Evolutionary conservation across 2,113 vertebrate species (phyloP), one percentile per base, ranked within the genome.

Genomic region (Cryptotis parvus): DNA sequence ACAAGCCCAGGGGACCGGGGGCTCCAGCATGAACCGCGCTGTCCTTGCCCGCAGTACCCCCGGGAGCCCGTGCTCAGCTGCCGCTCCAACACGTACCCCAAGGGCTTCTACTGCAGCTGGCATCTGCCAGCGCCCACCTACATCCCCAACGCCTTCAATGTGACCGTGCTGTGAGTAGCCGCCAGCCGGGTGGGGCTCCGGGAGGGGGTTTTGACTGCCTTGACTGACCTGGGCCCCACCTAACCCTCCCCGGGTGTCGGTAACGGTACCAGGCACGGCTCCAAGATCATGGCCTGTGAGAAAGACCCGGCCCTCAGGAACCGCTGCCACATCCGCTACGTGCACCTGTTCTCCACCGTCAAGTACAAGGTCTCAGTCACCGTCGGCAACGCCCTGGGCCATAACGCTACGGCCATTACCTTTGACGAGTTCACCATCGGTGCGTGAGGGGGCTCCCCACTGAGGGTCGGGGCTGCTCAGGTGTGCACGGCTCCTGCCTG

Each of bases 61-160:
- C 99, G 96, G 91, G 98, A 99, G 89, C 99, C 99, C 3, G 94
- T 97, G 63, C 97, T 99, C 97, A 98, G 98, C 94, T 99, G 99
- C 95, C 98, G 99, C 35, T 99, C 99, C 97, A 99, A 99, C 98
- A 99, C 99, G 74, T 99, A 99, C 93, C 99, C 99, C 0, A 99
- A 99, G 86, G 98, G 99, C 87, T 99, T 99, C 98, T 99, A 99
- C 98, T 99, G 99, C 98, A 99, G 98, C 97, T 99, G 99, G 99
- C 99, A 99, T 90, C 98, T 99, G 92, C 97, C 97, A 39, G 97
- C 97, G 79, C 98, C 98, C 1, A 99, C 99, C 6, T 99, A 98
- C 98, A 98, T 99, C 96, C 99, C 99, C 92, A 99, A 99, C 2
- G 96, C 92, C 65, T 99, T 99, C 95, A 99, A 99, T 91, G 98